Base-by-base conservation (phyloP, 23 tunicate genomes). In the Styela plicata region DNA sequence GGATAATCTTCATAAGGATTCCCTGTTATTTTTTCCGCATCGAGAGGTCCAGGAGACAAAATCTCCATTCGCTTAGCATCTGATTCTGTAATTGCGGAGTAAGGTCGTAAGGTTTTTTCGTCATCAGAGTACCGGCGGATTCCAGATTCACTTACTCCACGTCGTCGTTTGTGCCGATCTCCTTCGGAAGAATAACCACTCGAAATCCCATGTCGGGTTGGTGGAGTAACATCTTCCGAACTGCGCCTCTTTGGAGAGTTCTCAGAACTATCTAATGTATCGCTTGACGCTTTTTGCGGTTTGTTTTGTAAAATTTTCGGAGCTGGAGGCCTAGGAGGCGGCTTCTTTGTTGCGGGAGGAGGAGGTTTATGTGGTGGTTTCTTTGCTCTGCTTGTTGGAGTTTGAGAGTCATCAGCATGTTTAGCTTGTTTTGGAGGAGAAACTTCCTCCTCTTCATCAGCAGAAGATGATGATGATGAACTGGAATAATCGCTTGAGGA, bases 291-390 rank as follows among this genome's bases (percentile, higher is more conserved):
- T 31, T 52, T 29, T 30, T 20, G 36, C 18, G 84, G 3, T 36
- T 74, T 84, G 20, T 65, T 82, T 71, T 36, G 36, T 27, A 24
- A 22, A 1, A 87, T 23, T 80, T 79, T 73, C 25, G 94, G 94
- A 2, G 88, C 75, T 7, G 94, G 94, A 28, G 94, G 94, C 2
- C 94, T 37, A 23, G 88, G 94, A 13, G 94, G 93, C 13, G 93
- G 87, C 2, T 66, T 32, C 69, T 78, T 73, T 17, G 31, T 67
- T 22, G 16, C 31, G 19, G 71, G 71, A 19, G 71, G 71, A 16
- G 22, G 71, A 67, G 71, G 71, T 22, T 67, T 67, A 16, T 25
- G 32, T 1, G 71, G 71, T 1, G 71, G 71, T 22, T 67, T 67
- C 16, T 67, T 67, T 1, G 57, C 28, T 2, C 33, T 35, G 1